These are phyloP conservation scores for Passer montanus DNA, from an alignment of 2,113 vertebrate genomes.

Conservation along the genomic window DNA sequence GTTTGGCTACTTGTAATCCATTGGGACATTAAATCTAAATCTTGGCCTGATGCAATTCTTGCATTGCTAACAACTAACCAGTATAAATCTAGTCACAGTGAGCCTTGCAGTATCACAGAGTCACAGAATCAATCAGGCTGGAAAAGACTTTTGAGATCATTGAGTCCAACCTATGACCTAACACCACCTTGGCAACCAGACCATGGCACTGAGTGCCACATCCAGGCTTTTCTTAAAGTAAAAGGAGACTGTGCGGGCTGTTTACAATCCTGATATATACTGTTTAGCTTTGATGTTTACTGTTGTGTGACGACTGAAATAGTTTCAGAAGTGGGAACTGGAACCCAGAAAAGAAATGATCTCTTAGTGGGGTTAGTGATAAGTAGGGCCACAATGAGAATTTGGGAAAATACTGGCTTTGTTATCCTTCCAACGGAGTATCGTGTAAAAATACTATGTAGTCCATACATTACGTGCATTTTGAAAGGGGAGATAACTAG, in stretches of 20 bases:
- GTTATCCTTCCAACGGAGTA: background rate
- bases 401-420: background rate
- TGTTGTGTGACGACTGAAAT: background rate
- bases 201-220: background rate
- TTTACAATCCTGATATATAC: background rate
- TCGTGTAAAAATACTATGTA: background rate
- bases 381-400: background rate
- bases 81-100: background rate
- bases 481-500: background rate
- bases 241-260: background rate
- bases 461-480: background rate
- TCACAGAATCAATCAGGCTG: too few relatives aligned
- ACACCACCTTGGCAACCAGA: background rate
- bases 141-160: background rate
- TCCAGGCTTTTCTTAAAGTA: background rate
- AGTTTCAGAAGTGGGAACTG: background rate
- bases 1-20: background rate
- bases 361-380: background rate
- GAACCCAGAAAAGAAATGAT: background rate
- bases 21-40: background rate
- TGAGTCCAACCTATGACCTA: fast-evolving
- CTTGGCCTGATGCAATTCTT: background rate
- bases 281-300: background rate
- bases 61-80: background rate
- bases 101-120: background rate